Evolutionary conservation across 2,888 invertebrate genomes (phyloP), one percentile per base, ranked within the genome.

Genomic region (Tipula helvola): DNA sequence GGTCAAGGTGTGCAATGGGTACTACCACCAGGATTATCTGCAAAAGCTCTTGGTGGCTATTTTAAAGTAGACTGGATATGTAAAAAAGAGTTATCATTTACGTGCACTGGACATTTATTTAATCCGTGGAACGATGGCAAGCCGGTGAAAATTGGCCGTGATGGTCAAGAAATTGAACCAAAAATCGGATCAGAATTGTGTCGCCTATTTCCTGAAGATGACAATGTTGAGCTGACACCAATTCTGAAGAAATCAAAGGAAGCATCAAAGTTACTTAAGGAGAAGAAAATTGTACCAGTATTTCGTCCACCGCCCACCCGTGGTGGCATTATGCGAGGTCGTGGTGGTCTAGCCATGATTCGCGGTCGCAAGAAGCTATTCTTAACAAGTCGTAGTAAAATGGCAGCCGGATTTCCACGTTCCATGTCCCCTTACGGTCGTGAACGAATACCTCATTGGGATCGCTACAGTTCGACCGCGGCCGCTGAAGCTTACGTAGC

Each of bases 91-190:
- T 92, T 99, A 88, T 95, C 98, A 2, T 99, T 99, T 90, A 96
- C 95, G 89, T 96, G 96, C 90, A 98, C 98, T 1, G 94, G 96
- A 89, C 98, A 99, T 91, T 92, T 99, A 87, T 97, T 97, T 90
- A 99, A 99, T 92, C 96, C 97, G 5, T 99, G 98, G 98, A 99
- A 99, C 93, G 98, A 99, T 90, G 97, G 98, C 85, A 98, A 98
- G 92, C 98, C 98, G 87, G 99, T 99, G 0, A 99, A 99, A 93
- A 99, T 99, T 89, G 99, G 98, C n/a, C 94, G 99, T 88, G 99
- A 99, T 93, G 99, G 99, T 0, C 96, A 99, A 93, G 99, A 99
- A 93, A 97, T 99, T 89, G 99, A 99, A 91, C 98, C 98, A 2
- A 95, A 96, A 91, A 97, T 98, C 87, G 99, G 98, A 18, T 97